Evolutionary conservation across 23 tunicate genomes (phyloP), one percentile per base, ranked within the genome.

Genomic region (Ciona savignyi): DNA sequence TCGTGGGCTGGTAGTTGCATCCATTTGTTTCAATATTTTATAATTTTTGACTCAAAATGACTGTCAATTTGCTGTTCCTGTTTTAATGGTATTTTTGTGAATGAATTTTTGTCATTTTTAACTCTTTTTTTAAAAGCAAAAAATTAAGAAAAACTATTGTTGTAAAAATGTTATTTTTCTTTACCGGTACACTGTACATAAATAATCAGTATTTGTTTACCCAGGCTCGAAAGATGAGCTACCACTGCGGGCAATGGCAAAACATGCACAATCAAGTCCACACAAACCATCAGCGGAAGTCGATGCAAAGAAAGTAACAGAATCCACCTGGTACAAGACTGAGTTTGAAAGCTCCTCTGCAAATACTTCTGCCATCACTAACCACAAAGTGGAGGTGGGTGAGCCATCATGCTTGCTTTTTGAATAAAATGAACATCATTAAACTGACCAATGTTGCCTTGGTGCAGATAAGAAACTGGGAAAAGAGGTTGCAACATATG

Each of bases 381-480:
- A 77, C 22, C 96, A 88, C 32, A 81, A 74, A 64, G 80, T 81
- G 28, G 75, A 82, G 84, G 96, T 87, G 9, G 9, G 56, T 42
- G 56, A n/a, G n/a, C n/a, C n/a, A n/a, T n/a, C n/a, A n/a, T 42
- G 56, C 56, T 42, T 42, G 11, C 56, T 15, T 15, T 42, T 9
- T 42, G 15, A 6, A 42, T 6, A 42, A 15, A 6, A 6, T 42
- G 56, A 15, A 6, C 11, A 6, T 15, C 15, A 42, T 42, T 9
- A 42, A 6, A 15, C 9, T 42, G 15, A 42, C 56, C 56, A 42
- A 42, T 42, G 56, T 42, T 42, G 56, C 15, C n/a, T n/a, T n/a
- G n/a, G n/a, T n/a, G n/a, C 56, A 91, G 97, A 86, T 91, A 11
- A 63, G 97, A 60, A 84, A 80, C 80, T 91, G 97, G 97, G 91